Evolutionary conservation across 2,797 vertebrate species (phyloP).

Genomic region (Podargus strigoides): DNA sequence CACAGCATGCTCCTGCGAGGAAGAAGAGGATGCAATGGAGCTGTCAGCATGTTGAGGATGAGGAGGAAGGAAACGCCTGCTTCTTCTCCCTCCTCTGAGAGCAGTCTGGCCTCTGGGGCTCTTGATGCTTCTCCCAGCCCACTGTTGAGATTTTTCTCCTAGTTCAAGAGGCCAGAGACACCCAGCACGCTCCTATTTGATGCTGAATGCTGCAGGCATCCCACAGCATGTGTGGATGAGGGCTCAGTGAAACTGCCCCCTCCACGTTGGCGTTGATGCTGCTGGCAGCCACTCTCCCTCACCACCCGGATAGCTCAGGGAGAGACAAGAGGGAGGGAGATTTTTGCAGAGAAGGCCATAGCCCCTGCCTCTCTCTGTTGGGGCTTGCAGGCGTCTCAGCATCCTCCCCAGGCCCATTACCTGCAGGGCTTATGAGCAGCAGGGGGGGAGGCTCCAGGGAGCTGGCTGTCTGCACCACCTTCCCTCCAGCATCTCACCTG

Average conservation of each 20-base stretch:
- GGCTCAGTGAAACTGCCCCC: background rate
- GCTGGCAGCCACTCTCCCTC: background rate
- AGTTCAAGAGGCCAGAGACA: background rate
- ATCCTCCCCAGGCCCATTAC: conserved; percentile 16
- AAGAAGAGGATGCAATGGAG: background rate
- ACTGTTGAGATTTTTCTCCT: background rate
- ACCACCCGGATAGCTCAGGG: background rate
- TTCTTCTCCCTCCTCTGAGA: background rate
- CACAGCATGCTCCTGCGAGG: conserved; percentile 33
- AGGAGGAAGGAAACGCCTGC: background rate
- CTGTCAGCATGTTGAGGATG: background rate
- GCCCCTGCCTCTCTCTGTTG: background rate
- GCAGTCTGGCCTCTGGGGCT: background rate
- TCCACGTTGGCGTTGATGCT: rapidly evolving
- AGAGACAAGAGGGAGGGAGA: background rate
- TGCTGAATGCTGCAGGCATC: background rate
- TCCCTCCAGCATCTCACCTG: conserved; percentile 56
- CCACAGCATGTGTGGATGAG: background rate
- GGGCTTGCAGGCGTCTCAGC: background rate
- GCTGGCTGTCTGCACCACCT: conserved; percentile 33
- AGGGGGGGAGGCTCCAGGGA: background rate
- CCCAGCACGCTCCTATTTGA: background rate
- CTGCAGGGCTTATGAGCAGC: conserved; percentile 4
- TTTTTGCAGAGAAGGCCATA: background rate
- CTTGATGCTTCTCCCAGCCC: background rate